Percentiles rank a stretch among this genome's conserved stretches.
phyloP scores from a whole-genome alignment of 2,797 vertebrate genomes.

The Oceanodroma leucorhoa region DNA sequence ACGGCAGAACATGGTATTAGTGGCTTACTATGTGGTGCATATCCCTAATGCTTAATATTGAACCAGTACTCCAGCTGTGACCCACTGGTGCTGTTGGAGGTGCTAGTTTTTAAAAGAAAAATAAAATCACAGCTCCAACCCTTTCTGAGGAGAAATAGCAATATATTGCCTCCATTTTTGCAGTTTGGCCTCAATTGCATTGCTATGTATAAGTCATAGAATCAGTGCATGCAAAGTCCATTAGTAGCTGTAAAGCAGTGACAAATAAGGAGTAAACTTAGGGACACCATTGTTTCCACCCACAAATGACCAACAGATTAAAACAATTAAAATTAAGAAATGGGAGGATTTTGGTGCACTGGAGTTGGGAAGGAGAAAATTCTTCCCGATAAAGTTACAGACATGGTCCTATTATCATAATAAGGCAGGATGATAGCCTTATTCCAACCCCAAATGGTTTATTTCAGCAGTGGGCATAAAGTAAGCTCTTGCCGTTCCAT shows the following conservation, averaged over 20 bases:
- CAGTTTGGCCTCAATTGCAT: neutral
- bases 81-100: neutral
- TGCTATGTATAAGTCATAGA: neutral
- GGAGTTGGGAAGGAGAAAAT: neutral
- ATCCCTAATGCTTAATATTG: neutral
- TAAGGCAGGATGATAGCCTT: neutral
- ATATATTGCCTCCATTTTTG: neutral
- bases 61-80: neutral
- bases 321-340: neutral
- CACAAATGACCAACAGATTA: neutral
- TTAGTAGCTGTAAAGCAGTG: neutral
- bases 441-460: conserved; percentile 1
- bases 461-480: conserved; percentile 16
- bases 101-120: neutral
- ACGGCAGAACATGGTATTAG: neutral
- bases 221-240: neutral
- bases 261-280: neutral
- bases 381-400: neutral
- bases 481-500: neutral
- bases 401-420: neutral
- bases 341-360: neutral
- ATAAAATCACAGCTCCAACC: neutral
- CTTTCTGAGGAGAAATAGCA: neutral
- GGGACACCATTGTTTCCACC: neutral
- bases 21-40: fast-evolving